A percentile compares a stretch with the other conserved stretches of the same genome.
Evolutionary conservation across 1,140 invertebrate species (phyloP).

Genomic region (Papilio xuthus): DNA sequence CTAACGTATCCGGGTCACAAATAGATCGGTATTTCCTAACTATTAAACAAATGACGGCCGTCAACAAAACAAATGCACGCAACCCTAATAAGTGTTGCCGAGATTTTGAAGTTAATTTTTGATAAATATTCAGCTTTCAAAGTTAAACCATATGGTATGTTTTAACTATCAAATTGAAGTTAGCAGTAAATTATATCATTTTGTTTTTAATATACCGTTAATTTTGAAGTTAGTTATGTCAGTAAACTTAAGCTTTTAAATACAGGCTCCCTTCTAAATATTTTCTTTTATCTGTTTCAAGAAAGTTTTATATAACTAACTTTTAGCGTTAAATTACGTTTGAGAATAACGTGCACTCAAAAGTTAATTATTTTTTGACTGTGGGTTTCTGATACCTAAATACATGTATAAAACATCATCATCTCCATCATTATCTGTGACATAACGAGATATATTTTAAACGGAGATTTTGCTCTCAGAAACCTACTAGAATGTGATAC

Average conservation of each 20-base stretch:
- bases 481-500: too few species aligned
- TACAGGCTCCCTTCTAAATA: too few species aligned
- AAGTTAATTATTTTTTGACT: too few species aligned
- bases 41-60: constrained; percentile 58
- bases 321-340: too few species aligned
- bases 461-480: too few species aligned
- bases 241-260: neutral
- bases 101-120: constrained; percentile 58
- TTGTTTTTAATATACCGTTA: neutral
- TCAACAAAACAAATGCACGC: constrained; percentile 57
- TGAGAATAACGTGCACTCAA: too few species aligned
- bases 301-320: too few species aligned
- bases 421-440: too few species aligned
- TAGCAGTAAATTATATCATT: neutral
- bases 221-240: neutral
- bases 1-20: constrained; percentile 18
- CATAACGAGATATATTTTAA: too few species aligned
- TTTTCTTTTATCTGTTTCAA: too few species aligned
- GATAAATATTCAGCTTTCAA: constrained; percentile 56
- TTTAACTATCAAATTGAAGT: constrained; percentile 18
- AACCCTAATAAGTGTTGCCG: constrained; percentile 51
- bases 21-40: constrained; percentile 43
- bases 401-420: too few species aligned
- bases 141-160: constrained; percentile 50
- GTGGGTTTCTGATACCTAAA: too few species aligned